phyloP scores from a whole-genome alignment of 2,797 vertebrate genomes.

The Sebastes alutus region DNA sequence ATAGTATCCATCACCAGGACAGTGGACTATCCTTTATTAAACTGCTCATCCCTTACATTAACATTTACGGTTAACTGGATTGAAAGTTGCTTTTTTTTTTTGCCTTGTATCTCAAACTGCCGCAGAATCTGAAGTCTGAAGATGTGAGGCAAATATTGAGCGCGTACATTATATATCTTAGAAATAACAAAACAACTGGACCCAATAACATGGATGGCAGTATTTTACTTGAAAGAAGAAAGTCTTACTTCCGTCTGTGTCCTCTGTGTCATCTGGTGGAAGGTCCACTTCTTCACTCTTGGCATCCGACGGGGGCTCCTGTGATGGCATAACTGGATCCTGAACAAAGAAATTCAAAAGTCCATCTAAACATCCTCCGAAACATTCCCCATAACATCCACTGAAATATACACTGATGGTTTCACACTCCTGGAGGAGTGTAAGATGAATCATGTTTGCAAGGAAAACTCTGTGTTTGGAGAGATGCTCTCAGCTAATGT shows the following conservation, averaged over 20 bases:
- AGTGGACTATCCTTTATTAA: neutral
- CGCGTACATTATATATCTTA: too few relatives aligned
- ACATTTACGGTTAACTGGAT: neutral
- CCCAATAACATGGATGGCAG: neutral
- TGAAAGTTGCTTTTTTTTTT: neutral
- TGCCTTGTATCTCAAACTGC: neutral
- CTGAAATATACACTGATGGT: neutral
- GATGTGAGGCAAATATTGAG: neutral
- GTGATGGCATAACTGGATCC: slow-evolving; percentile 99
- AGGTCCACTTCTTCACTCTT: slow-evolving; percentile 88
- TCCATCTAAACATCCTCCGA: slow-evolving; percentile 1
- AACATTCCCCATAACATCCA: neutral
- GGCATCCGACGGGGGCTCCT: slow-evolving; percentile 92
- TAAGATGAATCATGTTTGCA: neutral
- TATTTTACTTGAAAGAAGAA: neutral
- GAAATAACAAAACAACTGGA: neutral
- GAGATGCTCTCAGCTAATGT: neutral
- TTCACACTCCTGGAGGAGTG: neutral
- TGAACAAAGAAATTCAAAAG: slow-evolving; percentile 63
- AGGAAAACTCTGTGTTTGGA: neutral
- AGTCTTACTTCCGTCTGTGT: slow-evolving; percentile 89
- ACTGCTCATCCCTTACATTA: neutral
- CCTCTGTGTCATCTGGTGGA: slow-evolving; percentile 90
- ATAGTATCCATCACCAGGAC: neutral
- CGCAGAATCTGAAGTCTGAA: neutral